A percentile compares a stretch with the other conserved stretches of the same genome.
Evolutionary conservation across 2,113 vertebrate genomes (phyloP).

Genomic region (Micromys minutus): DNA sequence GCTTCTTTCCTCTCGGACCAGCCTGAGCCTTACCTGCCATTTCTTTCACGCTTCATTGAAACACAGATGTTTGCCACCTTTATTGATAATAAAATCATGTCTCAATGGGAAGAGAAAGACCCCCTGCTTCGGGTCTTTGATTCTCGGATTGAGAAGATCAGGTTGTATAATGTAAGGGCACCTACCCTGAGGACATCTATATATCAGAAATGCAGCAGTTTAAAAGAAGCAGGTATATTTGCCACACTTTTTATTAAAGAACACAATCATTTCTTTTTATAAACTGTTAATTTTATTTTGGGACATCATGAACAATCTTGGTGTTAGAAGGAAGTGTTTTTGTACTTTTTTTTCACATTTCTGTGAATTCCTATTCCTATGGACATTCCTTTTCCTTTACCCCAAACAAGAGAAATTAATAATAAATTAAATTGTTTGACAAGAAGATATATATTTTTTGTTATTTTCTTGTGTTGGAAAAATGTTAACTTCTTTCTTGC

Average conservation of each 20-base stretch:
- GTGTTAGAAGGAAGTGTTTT: not conserved
- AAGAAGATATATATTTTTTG: not conserved
- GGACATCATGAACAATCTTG: not conserved
- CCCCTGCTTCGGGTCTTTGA: slow-evolving; percentile 95
- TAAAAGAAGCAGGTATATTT: slow-evolving; percentile 93
- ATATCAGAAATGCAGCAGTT: slow-evolving; percentile 92
- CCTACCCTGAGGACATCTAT: slow-evolving; percentile 89
- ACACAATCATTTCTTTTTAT: not conserved
- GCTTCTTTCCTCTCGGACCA: slow-evolving; percentile 97
- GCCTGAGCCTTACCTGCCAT: slow-evolving; percentile 92
- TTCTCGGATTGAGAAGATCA: slow-evolving; percentile 93
- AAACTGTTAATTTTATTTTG: slow-evolving; percentile 3
- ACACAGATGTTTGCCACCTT: slow-evolving; percentile 99
- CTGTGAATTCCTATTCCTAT: not conserved
- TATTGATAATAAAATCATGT: slow-evolving; percentile 97
- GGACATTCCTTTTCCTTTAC: not conserved
- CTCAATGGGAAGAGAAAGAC: slow-evolving; percentile 97
- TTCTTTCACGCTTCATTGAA: slow-evolving; percentile 97
- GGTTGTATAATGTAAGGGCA: slow-evolving; percentile 90
- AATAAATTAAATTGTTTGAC: not conserved
- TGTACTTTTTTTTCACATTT: slow-evolving; percentile 3
- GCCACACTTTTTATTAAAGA: not conserved
- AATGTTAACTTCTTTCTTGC: slow-evolving; percentile 23
- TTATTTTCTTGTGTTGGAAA: slow-evolving; percentile 19
- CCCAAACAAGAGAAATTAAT: not conserved